Percentiles rank a stretch among this genome's conserved stretches.
Conservation (phyloP, 2,888 invertebrate genomes). For the Eupsilia transversa region DNA sequence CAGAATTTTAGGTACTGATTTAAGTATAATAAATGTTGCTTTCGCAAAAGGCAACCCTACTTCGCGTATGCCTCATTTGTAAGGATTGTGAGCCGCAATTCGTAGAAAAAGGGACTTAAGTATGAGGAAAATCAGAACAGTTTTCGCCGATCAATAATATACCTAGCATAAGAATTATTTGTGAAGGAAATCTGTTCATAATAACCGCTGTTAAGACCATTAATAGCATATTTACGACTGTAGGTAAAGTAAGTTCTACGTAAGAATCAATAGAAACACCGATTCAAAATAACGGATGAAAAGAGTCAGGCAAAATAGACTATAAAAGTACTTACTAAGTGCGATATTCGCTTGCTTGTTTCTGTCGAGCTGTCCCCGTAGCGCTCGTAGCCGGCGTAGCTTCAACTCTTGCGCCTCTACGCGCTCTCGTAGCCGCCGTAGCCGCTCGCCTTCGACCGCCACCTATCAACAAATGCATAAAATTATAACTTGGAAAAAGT, state of each 20-base stretch:
- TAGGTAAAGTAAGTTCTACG: not conserved
- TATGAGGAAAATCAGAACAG: slow-evolving; percentile 43
- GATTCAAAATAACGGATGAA: not conserved
- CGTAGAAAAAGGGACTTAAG: slow-evolving; percentile 42
- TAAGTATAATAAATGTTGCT: slow-evolving; percentile 37
- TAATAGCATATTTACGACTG: slow-evolving; percentile 11
- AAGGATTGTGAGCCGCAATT: slow-evolving; percentile 33
- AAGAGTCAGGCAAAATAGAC: slow-evolving; percentile 10
- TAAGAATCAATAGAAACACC: not conserved
- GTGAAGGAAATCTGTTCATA: slow-evolving; percentile 33
- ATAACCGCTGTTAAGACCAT: slow-evolving; percentile 27
- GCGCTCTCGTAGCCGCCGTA: slow-evolving; percentile 96
- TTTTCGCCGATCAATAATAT: slow-evolving; percentile 36
- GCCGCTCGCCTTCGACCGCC: slow-evolving; percentile 96
- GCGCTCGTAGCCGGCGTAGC: slow-evolving; percentile 96
- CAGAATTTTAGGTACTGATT: not conserved
- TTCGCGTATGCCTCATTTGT: slow-evolving; percentile 42
- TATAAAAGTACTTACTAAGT: slow-evolving; percentile 93
- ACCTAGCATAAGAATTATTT: slow-evolving; percentile 34
- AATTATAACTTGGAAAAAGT: slow-evolving; percentile 22
- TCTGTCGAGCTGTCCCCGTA: slow-evolving; percentile 98
- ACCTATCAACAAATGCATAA: slow-evolving; percentile 83
- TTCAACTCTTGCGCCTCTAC: slow-evolving; percentile 99
- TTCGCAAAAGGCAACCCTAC: slow-evolving; percentile 12
- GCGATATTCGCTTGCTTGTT: slow-evolving; percentile 97